Percentiles rank a stretch among this genome's conserved stretches.
Conservation (phyloP, 1,140 invertebrate genomes). For the Leguminivora glycinivorella region DNA sequence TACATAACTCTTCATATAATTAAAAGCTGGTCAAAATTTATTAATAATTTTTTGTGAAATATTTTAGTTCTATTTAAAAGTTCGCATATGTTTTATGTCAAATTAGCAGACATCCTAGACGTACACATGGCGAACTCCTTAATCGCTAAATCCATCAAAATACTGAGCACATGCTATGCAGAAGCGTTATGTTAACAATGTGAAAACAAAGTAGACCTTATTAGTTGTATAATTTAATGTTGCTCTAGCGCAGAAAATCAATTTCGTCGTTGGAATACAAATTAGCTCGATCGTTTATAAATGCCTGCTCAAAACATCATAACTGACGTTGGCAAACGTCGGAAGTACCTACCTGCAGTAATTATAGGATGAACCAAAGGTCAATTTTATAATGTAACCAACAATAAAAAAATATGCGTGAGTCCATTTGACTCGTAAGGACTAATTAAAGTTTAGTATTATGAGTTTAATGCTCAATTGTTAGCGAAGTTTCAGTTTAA, state of each 20-base stretch:
- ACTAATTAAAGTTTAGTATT: conserved; percentile 61
- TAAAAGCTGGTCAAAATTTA: too few relatives aligned
- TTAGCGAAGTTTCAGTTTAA: conserved; percentile 19
- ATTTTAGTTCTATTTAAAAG: background rate
- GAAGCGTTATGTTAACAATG: conserved; percentile 6
- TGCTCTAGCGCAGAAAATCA: conserved; percentile 18
- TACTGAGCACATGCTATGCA: conserved; percentile 8
- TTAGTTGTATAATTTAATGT: conserved; percentile 19
- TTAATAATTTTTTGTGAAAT: too few relatives aligned
- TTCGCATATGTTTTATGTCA: background rate
- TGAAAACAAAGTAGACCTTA: conserved; percentile 20
- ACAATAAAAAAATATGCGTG: conserved; percentile 49
- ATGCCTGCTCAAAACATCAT: conserved; percentile 6
- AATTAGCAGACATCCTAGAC: background rate
- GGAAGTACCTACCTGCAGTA: conserved; percentile 32
- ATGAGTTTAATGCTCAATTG: conserved; percentile 51
- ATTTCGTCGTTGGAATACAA: conserved; percentile 24
- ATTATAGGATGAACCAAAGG: conserved; percentile 52
- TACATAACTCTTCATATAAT: too few relatives aligned
- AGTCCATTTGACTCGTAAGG: conserved; percentile 40
- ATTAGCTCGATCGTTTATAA: conserved; percentile 17
- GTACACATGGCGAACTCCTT: background rate
- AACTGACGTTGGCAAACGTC: conserved; percentile 11
- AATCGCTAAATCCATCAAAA: conserved; percentile 11
- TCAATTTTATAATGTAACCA: conserved; percentile 44